Evolutionary conservation across 1,140 invertebrate species (phyloP).

Genomic region (Polyergus mexicanus): DNA sequence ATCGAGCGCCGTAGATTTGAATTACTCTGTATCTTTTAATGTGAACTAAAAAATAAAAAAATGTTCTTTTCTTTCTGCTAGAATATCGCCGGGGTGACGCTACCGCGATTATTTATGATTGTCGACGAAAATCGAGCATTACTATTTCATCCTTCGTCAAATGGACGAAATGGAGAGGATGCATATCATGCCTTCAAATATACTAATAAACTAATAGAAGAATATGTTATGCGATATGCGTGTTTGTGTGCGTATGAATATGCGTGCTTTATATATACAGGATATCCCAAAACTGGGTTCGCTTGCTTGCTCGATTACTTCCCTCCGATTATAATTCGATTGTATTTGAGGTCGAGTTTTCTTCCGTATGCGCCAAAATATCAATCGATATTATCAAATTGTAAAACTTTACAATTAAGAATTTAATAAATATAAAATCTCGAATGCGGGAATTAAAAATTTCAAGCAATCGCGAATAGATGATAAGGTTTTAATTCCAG

Average conservation of each 20-base stretch:
- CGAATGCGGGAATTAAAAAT: neutral
- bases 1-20: conserved; percentile 30
- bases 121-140: conserved; percentile 52
- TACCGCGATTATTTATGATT: conserved; percentile 35
- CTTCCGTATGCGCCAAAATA: neutral
- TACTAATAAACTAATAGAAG: conserved; percentile 52
- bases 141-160: conserved; percentile 24
- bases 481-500: neutral
- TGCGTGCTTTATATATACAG: conserved; percentile 60
- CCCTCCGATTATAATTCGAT: neutral
- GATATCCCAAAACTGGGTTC: conserved; percentile 56
- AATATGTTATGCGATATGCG: conserved; percentile 64
- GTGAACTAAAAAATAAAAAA: conserved; percentile 20
- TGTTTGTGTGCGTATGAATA: conserved; percentile 60
- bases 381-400: neutral
- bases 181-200: conserved; percentile 40
- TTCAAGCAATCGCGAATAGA: neutral
- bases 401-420: neutral
- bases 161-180: conserved; percentile 52
- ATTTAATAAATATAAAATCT: neutral
- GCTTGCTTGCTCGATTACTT: neutral
- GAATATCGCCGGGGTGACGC: conserved; percentile 47
- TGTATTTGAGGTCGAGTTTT: neutral
- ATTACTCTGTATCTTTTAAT: conserved; percentile 28
- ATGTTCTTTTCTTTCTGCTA: conserved; percentile 24